Percentiles rank a stretch among this genome's conserved stretches.
These are phyloP conservation scores for Apotomis betuletana DNA, from an alignment of 2,888 invertebrate species.

Conservation along the genomic window DNA sequence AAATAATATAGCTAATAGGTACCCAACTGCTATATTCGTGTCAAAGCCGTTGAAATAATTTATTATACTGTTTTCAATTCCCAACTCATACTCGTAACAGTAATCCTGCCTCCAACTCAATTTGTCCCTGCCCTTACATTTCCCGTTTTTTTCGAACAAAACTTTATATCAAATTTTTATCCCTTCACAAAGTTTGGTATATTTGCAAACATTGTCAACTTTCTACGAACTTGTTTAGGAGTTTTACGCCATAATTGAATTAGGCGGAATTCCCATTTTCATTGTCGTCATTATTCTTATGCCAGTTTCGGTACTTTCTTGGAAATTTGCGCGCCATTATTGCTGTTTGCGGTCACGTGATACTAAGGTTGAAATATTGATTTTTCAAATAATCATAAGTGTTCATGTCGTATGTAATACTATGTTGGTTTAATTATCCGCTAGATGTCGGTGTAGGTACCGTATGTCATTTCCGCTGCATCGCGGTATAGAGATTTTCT, in stretches of 20 bases:
- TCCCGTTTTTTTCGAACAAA: constrained; percentile 30
- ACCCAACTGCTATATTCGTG: background rate
- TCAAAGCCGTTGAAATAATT: background rate
- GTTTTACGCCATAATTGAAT: constrained; percentile 22
- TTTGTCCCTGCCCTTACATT: constrained; percentile 10
- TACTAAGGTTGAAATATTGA: no score
- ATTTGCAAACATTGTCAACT: constrained; percentile 39
- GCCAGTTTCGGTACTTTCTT: background rate
- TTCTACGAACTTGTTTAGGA: constrained; percentile 19
- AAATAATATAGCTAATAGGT: no score
- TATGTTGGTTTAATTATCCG: no score
- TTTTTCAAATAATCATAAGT: no score
- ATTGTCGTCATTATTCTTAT: background rate
- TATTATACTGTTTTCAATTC: constrained; percentile 17
- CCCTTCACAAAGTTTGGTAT: constrained; percentile 33
- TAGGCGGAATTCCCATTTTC: background rate
- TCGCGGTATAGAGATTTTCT: no score
- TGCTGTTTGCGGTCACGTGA: no score
- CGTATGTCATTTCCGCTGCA: no score
- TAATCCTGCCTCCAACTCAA: constrained; percentile 20
- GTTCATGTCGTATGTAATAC: no score
- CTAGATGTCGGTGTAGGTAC: no score
- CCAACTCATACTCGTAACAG: constrained; percentile 17
- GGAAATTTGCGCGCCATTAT: background rate
- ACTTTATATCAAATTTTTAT: constrained; percentile 32